Evolutionary conservation across 1,140 invertebrate genomes (phyloP), one percentile per base, ranked within the genome.

Genomic region (Calliopsis andreniformis): DNA sequence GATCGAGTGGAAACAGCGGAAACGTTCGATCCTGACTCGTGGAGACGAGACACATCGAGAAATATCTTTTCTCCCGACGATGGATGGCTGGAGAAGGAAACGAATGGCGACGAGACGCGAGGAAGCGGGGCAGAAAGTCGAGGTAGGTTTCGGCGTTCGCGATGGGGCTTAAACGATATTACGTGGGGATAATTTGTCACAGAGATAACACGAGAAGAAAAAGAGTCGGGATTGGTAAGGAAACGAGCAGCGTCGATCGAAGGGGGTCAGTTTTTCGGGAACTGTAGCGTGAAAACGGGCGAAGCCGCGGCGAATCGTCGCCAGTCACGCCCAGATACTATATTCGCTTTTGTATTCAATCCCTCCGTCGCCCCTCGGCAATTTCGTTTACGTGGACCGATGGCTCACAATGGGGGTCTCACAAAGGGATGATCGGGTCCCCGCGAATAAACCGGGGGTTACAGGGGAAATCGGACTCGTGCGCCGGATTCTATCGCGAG

Each of bases 311-410:
- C 87, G 86, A 89, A 89, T 90, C 83, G 84, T 77, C 71, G 80
- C 78, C 82, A 88, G 90, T 91, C 90, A 90, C 89, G 88, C 89
- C 88, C 87, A 87, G 89, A 89, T 87, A 87, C 86, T 87, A 85
- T 88, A 83, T 79, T 84, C 76, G 84, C 86, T 87, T 87, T 91
- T 91, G 89, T 90, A 88, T 87, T 88, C 85, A 76, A 79, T 86
- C 82, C 84, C 82, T 85, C 64, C 70, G 72, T 81, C 76, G 78
- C 81, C 87, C 87, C 84, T 83, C 80, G 83, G 87, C 86, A 89
- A 87, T 90, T 92, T 87, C 82, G 84, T 87, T 89, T 87, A 88
- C 84, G 83, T 89, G 89, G 87, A 86, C 87, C 86, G 84, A 87
- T 89, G 89, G 80, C 80, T 86, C 83, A 86, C 85, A 87, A 86